These are phyloP conservation scores for Eupithecia inturbata DNA, from an alignment of 2,888 invertebrate species.

Conservation along the genomic window DNA sequence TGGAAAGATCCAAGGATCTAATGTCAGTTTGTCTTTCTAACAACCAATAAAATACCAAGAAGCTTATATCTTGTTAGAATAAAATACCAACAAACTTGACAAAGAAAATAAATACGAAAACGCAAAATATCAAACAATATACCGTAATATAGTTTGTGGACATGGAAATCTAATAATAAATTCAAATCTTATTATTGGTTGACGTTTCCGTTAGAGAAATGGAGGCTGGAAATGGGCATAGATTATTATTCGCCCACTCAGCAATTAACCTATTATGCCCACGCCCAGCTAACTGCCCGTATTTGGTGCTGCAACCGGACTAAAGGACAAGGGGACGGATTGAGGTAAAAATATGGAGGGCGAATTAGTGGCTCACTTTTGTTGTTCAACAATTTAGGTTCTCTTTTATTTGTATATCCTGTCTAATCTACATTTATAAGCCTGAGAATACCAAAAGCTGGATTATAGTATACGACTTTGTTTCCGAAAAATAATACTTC, in stretches of 20 bases:
- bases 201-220: constrained; percentile 44
- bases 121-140: not conserved
- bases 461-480: too few species aligned
- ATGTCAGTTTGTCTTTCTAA: too few species aligned
- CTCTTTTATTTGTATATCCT: too few species aligned
- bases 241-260: constrained; percentile 43
- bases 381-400: not conserved
- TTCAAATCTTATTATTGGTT: constrained; percentile 42
- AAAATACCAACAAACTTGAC: not conserved
- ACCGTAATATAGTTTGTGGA: not conserved
- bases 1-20: too few species aligned
- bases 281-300: constrained; percentile 43
- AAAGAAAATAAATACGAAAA: not conserved
- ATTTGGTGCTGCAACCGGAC: constrained; percentile 43
- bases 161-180: constrained; percentile 4
- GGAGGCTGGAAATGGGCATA: constrained; percentile 30
- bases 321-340: constrained; percentile 21
- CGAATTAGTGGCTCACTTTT: not conserved
- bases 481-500: too few species aligned
- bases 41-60: not conserved
- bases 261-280: constrained; percentile 46
- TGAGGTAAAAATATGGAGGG: constrained; percentile 14
- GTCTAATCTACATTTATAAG: too few species aligned
- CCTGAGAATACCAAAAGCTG: too few species aligned
- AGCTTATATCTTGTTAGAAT: too few species aligned